phyloP scores from a whole-genome alignment of 1,140 invertebrate species.

The Hesperophylax magnus region DNA sequence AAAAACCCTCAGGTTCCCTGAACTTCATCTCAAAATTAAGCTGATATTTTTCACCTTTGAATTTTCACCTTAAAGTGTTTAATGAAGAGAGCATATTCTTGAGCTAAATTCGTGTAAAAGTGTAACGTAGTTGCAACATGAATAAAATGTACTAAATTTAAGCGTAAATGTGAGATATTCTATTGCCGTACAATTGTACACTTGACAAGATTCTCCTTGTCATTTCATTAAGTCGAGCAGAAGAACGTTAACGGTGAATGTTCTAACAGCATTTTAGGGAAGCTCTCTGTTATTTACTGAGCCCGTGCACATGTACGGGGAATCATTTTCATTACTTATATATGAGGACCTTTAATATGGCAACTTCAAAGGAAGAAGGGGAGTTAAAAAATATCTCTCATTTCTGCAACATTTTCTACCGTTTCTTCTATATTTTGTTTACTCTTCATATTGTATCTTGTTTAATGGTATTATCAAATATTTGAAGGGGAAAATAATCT shows the following conservation, averaged over 20 bases:
- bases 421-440: constrained; percentile 4
- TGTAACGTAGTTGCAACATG: neutral
- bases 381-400: neutral
- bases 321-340: constrained; percentile 37
- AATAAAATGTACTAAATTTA: constrained; percentile 19
- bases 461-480: neutral
- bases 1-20: no score
- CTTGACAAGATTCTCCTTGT: constrained; percentile 42
- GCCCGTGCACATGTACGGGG: neutral
- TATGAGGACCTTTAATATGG: constrained; percentile 25
- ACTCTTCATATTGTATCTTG: neutral
- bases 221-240: constrained; percentile 43
- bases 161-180: constrained; percentile 2
- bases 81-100: no score
- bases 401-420: neutral
- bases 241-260: constrained; percentile 42
- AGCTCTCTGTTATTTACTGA: constrained; percentile 16
- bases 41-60: no score
- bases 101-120: no score
- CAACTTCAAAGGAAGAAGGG: constrained; percentile 24
- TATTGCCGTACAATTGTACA: constrained; percentile 25
- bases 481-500: no score
- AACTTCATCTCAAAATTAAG: no score
- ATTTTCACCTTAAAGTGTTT: no score
- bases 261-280: constrained; percentile 26